These are phyloP conservation scores for Eurypyga helias DNA, from an alignment of 2,113 vertebrate species.

Conservation along the genomic window DNA sequence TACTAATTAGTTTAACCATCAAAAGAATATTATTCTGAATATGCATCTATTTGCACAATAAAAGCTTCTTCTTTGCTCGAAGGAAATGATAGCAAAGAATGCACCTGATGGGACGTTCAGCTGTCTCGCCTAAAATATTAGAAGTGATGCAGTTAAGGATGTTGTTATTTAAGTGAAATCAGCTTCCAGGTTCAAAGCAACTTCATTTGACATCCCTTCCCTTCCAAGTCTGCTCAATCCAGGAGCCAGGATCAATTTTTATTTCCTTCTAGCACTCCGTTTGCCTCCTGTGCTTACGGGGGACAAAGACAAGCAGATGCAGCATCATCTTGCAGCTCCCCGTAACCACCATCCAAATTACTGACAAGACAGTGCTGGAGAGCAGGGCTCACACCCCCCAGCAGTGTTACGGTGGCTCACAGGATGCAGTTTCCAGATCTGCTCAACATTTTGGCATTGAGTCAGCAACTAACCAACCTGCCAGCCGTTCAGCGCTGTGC, in stretches of 20 bases:
- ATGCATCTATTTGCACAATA: background rate
- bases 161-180: background rate
- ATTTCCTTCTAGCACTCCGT: background rate
- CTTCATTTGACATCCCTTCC: background rate
- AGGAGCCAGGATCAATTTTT: background rate
- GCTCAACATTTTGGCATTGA: background rate
- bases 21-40: background rate
- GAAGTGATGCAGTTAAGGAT: background rate
- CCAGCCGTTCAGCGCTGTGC: background rate
- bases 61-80: background rate
- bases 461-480: background rate
- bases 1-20: background rate
- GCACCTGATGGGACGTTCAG: background rate
- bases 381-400: background rate
- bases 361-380: background rate
- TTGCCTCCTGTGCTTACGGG: background rate
- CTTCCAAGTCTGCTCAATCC: background rate
- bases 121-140: background rate
- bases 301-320: accelerated
- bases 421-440: background rate
- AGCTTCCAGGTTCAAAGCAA: background rate
- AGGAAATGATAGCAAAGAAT: background rate
- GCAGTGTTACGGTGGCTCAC: background rate
- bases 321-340: background rate
- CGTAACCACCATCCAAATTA: accelerated